Evolutionary conservation across 2,113 vertebrate species (phyloP), one percentile per base, ranked within the genome.

Genomic region (Gobiocypris rarus): DNA sequence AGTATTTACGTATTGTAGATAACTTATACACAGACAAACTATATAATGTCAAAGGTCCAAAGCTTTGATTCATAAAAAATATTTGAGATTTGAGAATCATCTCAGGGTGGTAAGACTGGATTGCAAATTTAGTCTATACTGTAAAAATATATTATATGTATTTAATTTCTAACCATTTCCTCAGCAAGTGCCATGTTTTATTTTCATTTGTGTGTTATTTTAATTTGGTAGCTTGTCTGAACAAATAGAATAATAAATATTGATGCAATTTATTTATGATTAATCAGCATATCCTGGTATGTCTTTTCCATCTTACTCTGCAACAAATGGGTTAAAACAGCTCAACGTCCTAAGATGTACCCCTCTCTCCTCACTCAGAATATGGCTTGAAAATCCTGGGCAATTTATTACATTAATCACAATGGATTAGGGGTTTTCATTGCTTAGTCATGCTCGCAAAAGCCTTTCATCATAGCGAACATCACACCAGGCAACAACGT

Each of bases 321-420:
- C 45, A 50, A 50, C 13, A 52, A 52, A 75, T 52, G 26, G 48
- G 78, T 82, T 73, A 83, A 87, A 82, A 85, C 73, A 74, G 34
- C 61, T 78, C 76, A 77, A 73, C 83, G 56, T 84, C 59, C 63
- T 56, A 83, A 86, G 54, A 73, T 77, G 78, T 69, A 70, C 69
- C 76, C 74, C 58, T 84, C 73, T n/a, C 81, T 43, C 81, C 65
- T 52, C 24, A 38, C 26, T 48, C 19, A 5, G 54, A 81, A 41
- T 45, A 87, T 89, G 89, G 88, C 70, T 84, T 83, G 34, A 87
- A 84, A 89, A 93, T 91, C 89, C 77, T 3, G 69, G 86, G 87
- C 93, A 94, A 94, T 94, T 94, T 94, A 90, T 93, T 92, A 89
- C 89, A 94, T 95, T 93, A 94, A 94, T 95, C 94, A 93, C 90